These are phyloP conservation scores for Phrynosoma platyrhinos DNA, from an alignment of 2,113 vertebrate genomes.

Conservation along the genomic window DNA sequence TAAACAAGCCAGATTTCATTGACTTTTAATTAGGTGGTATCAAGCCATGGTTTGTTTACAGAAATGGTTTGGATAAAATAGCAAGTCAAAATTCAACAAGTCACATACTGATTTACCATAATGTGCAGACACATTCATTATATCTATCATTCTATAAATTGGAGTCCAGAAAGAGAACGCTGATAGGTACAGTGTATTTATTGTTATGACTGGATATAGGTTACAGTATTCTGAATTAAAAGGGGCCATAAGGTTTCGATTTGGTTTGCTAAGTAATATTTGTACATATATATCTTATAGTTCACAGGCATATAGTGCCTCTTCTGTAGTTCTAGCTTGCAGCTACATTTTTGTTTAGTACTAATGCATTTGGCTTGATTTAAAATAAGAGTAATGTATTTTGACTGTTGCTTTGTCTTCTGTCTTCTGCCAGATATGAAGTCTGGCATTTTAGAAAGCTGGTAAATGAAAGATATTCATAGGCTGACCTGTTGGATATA, in stretches of 20 bases:
- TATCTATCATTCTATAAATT: background rate
- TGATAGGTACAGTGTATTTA: background rate
- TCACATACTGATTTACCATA: background rate
- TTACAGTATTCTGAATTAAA: conserved; percentile 33
- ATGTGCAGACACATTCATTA: background rate
- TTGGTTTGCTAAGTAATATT: conserved; percentile 40
- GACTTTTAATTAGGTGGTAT: background rate
- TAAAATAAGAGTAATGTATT: conserved; percentile 52
- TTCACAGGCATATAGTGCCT: conserved; percentile 30
- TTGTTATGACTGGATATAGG: conserved; percentile 30
- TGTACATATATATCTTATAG: conserved; percentile 19
- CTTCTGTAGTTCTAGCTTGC: conserved; percentile 42
- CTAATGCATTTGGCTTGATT: conserved; percentile 46
- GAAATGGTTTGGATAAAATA: background rate
- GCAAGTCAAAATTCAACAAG: background rate
- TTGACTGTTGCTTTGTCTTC: conserved; percentile 25
- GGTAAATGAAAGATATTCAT: conserved; percentile 40
- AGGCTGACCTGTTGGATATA: conserved; percentile 31
- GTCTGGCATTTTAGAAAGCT: conserved; percentile 42
- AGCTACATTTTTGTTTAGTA: conserved; percentile 52
- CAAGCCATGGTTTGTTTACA: background rate
- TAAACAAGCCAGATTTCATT: background rate
- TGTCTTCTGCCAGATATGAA: conserved; percentile 25
- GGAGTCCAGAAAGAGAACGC: background rate
- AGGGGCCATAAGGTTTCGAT: background rate